Conservation (phyloP, 2,888 invertebrate species). For the Caenorhabditis imperialis region DNA sequence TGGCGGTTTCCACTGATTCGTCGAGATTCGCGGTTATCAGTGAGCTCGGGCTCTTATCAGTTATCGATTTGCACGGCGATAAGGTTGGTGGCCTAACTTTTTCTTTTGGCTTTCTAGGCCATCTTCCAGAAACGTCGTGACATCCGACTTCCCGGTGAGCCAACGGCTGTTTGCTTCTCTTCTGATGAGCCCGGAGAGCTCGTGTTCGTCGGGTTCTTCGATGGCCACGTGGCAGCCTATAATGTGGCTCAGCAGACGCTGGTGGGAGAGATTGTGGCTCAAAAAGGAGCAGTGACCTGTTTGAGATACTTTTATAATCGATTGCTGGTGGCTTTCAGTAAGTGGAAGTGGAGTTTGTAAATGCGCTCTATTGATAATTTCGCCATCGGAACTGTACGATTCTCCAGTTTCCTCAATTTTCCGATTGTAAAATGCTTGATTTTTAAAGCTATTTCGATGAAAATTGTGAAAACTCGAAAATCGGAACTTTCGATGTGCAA, state of each 20-base stretch:
- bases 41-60: constrained; percentile 9
- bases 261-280: constrained; percentile 30
- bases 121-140: too few species aligned
- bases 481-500: too few species aligned
- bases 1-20: constrained; percentile 25
- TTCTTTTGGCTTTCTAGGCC: too few species aligned
- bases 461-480: too few species aligned
- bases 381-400: too few species aligned
- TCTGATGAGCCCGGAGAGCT: constrained; percentile 19
- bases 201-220: constrained; percentile 47
- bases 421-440: too few species aligned
- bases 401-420: too few species aligned
- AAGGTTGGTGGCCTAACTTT: too few species aligned
- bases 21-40: constrained; percentile 38
- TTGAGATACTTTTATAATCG: constrained; percentile 81
- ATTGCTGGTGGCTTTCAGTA: constrained; percentile 82
- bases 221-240: constrained; percentile 35
- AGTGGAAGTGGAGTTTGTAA: constrained; percentile 19
- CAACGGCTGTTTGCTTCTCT: constrained; percentile 14
- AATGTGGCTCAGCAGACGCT: neutral
- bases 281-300: constrained; percentile 80
- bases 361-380: too few species aligned
- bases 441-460: too few species aligned
- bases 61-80: constrained; percentile 15
- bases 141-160: constrained; percentile 1